Conservation (phyloP, 2,113 vertebrate species). For the Harpagus bidentatus region DNA sequence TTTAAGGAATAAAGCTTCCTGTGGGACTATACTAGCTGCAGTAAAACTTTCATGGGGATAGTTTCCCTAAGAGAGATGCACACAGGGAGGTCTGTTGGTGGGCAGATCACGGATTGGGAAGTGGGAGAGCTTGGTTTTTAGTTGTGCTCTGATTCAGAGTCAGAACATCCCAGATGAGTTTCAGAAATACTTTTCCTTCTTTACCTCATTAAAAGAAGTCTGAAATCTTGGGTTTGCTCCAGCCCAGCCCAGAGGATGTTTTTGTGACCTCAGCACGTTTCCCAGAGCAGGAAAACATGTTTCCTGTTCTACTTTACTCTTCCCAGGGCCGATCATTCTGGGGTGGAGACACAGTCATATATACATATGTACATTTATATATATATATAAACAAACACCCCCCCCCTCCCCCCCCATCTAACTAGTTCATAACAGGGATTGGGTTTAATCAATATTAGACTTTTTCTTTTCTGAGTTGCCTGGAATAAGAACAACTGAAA, state of each 20-base stretch:
- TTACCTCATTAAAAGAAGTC: not conserved
- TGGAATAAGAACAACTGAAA: not conserved
- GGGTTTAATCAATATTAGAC: not conserved
- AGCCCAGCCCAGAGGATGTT: not conserved
- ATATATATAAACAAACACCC: too few relatives aligned
- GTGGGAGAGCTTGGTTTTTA: not conserved
- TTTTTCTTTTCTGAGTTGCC: not conserved
- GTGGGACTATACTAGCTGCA: not conserved
- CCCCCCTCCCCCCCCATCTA: too few relatives aligned
- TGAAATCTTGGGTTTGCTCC: not conserved
- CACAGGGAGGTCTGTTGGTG: not conserved
- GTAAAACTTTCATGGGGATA: not conserved
- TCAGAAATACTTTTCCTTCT: not conserved
- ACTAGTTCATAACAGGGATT: not conserved
- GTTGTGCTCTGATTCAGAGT: not conserved
- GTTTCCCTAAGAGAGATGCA: not conserved
- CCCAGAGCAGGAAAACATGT: not conserved
- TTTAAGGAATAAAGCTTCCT: constrained; percentile 9
- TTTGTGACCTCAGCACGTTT: not conserved
- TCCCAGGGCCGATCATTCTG: not conserved
- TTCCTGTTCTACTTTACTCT: not conserved
- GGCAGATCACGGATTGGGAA: fast-evolving
- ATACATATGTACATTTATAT: too few relatives aligned
- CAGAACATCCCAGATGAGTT: not conserved
- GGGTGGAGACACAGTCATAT: not conserved